Evolutionary conservation across 2,113 vertebrate species (phyloP).

Genomic region (Sceloporus undulatus): DNA sequence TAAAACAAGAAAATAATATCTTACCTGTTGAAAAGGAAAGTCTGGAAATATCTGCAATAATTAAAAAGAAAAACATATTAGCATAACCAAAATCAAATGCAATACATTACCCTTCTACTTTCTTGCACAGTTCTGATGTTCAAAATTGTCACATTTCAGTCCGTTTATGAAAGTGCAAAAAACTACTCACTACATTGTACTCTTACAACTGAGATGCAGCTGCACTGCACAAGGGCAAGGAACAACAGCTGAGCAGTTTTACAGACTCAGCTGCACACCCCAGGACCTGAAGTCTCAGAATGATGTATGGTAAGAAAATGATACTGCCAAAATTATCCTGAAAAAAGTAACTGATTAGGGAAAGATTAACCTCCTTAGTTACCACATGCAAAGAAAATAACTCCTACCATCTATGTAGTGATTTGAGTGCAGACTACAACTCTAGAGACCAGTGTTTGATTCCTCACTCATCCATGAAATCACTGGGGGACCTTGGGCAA

Average conservation of each 20-base stretch:
- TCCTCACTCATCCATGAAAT: no score
- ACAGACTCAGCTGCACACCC: background rate
- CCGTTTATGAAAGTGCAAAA: background rate
- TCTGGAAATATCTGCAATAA: conserved; percentile 88
- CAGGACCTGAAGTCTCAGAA: background rate
- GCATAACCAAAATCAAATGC: background rate
- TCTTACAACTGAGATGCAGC: background rate
- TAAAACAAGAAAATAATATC: conserved; percentile 47
- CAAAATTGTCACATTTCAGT: background rate
- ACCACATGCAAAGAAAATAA: background rate
- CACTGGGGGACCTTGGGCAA: no score
- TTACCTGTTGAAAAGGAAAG: conserved; percentile 88
- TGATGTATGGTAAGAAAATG: background rate
- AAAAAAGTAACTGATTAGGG: background rate
- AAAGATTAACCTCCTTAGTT: background rate
- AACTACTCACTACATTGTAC: background rate
- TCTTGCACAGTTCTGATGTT: background rate
- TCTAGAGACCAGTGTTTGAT: no score
- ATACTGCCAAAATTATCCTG: background rate
- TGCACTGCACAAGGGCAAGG: background rate
- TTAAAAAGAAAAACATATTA: conserved; percentile 68
- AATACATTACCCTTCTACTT: background rate
- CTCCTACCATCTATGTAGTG: background rate
- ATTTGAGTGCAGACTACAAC: no score
- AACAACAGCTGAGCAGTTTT: background rate